These are phyloP conservation scores for Hippotragus niger DNA, from an alignment of 2,113 vertebrate genomes.

Conservation along the genomic window DNA sequence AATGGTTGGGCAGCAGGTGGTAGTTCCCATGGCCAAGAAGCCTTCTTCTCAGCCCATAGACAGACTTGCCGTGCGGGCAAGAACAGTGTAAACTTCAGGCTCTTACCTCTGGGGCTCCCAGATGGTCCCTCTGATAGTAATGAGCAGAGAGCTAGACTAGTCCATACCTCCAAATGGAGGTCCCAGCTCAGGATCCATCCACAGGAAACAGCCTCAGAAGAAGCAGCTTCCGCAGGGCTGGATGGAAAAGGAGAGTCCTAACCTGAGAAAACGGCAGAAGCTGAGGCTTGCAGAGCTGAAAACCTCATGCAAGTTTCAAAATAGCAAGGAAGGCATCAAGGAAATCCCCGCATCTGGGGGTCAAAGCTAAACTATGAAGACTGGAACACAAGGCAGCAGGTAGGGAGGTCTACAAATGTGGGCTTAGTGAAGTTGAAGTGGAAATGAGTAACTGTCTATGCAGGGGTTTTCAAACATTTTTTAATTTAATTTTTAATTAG, in stretches of 20 bases:
- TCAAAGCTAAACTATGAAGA: neutral
- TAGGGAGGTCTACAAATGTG: neutral
- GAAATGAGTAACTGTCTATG: neutral
- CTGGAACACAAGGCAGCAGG: neutral
- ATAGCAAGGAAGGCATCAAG: neutral
- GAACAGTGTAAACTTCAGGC: neutral
- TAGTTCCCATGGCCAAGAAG: neutral
- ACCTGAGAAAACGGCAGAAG: neutral
- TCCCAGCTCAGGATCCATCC: neutral
- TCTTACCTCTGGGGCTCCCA: neutral
- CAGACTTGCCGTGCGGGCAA: neutral
- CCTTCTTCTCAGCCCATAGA: neutral
- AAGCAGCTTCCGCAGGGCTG: neutral
- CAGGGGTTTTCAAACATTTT: neutral
- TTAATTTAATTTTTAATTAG: neutral
- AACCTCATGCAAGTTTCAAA: neutral
- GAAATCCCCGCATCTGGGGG: neutral
- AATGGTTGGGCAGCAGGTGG: neutral
- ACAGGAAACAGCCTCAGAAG: neutral
- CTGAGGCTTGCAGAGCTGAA: neutral
- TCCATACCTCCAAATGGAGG: neutral
- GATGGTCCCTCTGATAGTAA: neutral
- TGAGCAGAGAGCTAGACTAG: neutral
- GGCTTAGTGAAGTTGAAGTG: neutral
- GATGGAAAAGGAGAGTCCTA: neutral